Evolutionary conservation across 1,140 invertebrate genomes (phyloP).

Genomic region (Oreohelix idahoensis): DNA sequence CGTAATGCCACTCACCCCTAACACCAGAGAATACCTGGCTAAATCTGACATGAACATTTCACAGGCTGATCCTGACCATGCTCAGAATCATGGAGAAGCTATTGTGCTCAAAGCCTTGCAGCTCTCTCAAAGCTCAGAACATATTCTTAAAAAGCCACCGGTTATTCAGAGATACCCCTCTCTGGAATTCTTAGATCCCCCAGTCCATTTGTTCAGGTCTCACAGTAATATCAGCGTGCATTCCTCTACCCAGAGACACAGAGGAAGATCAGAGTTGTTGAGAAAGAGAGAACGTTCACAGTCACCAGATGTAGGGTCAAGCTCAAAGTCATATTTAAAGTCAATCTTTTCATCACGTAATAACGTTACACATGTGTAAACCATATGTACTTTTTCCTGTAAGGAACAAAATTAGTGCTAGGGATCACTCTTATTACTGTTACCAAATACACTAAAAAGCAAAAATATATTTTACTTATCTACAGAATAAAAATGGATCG

Average conservation of each 20-base stretch:
- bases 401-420: too few relatives aligned
- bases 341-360: neutral
- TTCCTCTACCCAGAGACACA: neutral
- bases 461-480: too few relatives aligned
- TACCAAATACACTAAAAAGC: too few relatives aligned
- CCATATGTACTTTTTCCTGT: too few relatives aligned
- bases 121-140: conserved; percentile 31
- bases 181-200: conserved; percentile 47
- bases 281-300: neutral
- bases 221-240: conserved; percentile 5
- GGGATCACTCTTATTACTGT: too few relatives aligned
- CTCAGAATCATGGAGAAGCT: neutral
- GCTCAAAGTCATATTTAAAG: conserved; percentile 1
- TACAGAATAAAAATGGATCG: too few relatives aligned
- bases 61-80: conserved; percentile 16
- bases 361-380: neutral
- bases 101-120: neutral
- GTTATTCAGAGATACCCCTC: conserved; percentile 41
- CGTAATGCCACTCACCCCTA: conserved; percentile 44
- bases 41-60: conserved; percentile 40
- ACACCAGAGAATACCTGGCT: conserved; percentile 38
- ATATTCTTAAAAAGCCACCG: conserved; percentile 25
- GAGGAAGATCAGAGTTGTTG: neutral
- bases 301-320: conserved; percentile 1
- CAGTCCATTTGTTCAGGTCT: conserved; percentile 31